Base-by-base conservation (phyloP, 2,888 invertebrate genomes). In the Drosophila prostipennis region DNA sequence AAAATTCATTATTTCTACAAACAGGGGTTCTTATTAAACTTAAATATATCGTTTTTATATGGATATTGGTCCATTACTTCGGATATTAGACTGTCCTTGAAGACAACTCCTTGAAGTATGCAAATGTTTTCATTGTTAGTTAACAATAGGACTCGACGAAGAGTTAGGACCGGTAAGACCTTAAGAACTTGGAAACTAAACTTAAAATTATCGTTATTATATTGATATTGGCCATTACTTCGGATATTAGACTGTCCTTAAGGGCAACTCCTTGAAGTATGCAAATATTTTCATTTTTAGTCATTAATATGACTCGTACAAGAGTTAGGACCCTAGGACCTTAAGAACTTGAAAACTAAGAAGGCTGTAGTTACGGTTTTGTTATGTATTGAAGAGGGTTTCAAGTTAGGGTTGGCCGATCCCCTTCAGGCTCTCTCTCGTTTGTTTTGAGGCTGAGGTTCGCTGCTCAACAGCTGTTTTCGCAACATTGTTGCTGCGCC, bases 381-480 rank as follows among this genome's bases (percentile, higher is more conserved):
- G 10, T 5, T 10, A 6, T 0, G 11, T 2, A 56, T 45, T 39
- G 10, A n/a, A 68, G 75, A 23, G 67, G 46, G 73, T 63, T 11
- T 16, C 0, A 6, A 2, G 0, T 16, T n/a, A 46, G n/a, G 2
- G 16, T 5, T 19, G 14, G 7, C 16, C 32, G n/a, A 46, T 7
- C n/a, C 14, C n/a, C n/a, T 14, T 46, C 4, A 8, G 8, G 6
- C 36, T 40, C 57, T 57, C 68, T 69, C 68, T 57, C 49, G 53
- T 56, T 67, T 67, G 67, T 67, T 68, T 58, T 81, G 83, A 48
- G 40, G 64, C 60, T 52, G 51, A 49, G 57, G 59, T 43, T 73
- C 76, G 43, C 52, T 53, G 60, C 58, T 74, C 72, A 89, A 87
- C 89, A 90, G 90, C 89, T 89, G 89, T 89, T 88, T 80, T 72